Percentiles rank a stretch among this genome's conserved stretches.
Evolutionary conservation across 2,113 vertebrate species (phyloP).

Genomic region (Tachycineta bicolor): DNA sequence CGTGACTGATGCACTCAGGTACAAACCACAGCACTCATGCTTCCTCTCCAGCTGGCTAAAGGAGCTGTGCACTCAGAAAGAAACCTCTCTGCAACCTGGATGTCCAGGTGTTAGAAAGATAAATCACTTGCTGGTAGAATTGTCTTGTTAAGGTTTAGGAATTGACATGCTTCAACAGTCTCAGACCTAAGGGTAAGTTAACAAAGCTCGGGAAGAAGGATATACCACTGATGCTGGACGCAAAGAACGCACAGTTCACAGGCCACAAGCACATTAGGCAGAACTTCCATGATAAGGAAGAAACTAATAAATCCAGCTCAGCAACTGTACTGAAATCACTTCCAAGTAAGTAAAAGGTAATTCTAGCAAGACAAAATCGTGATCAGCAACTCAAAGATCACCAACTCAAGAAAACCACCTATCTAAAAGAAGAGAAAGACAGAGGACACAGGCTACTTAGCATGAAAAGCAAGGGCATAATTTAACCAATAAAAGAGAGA

Average conservation of each 20-base stretch:
- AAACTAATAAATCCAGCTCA: neutral
- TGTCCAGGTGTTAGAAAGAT: neutral
- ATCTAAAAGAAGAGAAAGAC: neutral
- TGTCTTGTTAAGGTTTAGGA: neutral
- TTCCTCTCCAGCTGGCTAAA: neutral
- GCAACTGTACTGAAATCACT: neutral
- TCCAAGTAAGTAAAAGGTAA: neutral
- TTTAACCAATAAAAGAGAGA: neutral
- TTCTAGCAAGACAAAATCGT: accelerated
- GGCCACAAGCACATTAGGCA: neutral
- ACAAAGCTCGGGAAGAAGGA: neutral
- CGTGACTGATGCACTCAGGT: neutral
- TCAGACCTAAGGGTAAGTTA: neutral
- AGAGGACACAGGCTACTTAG: accelerated
- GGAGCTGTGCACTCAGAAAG: neutral
- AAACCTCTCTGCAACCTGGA: neutral
- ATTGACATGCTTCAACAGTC: neutral
- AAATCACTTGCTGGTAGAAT: neutral
- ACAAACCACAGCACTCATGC: accelerated
- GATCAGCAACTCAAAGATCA: neutral
- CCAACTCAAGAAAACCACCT: neutral
- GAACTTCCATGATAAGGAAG: neutral
- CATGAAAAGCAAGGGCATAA: neutral
- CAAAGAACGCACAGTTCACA: neutral
- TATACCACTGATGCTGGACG: neutral